Base-by-base conservation (phyloP, 2,797 vertebrate species). In the Gambusia yucatana region DNA sequence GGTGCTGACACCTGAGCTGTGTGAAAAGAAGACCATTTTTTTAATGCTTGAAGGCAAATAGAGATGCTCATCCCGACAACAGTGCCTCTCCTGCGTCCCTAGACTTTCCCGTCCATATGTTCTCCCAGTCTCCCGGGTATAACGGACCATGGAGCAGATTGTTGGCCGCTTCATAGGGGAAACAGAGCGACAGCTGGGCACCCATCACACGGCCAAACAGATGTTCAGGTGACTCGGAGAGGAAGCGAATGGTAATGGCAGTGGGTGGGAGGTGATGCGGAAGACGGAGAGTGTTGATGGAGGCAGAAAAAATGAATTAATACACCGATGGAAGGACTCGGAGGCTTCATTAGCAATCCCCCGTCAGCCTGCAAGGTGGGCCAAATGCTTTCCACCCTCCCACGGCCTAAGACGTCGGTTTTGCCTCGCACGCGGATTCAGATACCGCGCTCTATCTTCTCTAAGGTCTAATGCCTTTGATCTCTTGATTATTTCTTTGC, bases 151-250 rank as follows among this genome's bases (percentile, higher is more conserved):
- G 77, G 84, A 94, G 91, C 93, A 95, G 93, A 93, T 93, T 94
- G 92, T 90, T 88, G 92, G 91, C 86, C 52, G 81, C 91, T 90
- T 91, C 87, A 74, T 84, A 77, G 88, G 91, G 86, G 86, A 89
- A 91, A 85, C 79, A 78, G 83, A 16, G 88, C 91, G 92, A 93
- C 94, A 94, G 93, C 93, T 94, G 94, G 92, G 87, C 90, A 87
- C 82, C 92, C 86, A 91, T 94, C 94, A 93, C 91, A 84, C 88
- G 77, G 88, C 90, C 91, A 91, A 90, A 77, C 94, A 95, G 93
- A 94, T 94, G 93, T 93, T 92, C 90, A 91, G 91, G 92, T 94
- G 91, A 91, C 91, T 93, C 17, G 59, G 74, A 84, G 87, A 89
- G 78, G 84, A 84, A 86, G 82, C 67, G 86, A 90, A 81, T 73